Conservation (phyloP, 2,113 vertebrate species). For the Hemiscyllium ocellatum region DNA sequence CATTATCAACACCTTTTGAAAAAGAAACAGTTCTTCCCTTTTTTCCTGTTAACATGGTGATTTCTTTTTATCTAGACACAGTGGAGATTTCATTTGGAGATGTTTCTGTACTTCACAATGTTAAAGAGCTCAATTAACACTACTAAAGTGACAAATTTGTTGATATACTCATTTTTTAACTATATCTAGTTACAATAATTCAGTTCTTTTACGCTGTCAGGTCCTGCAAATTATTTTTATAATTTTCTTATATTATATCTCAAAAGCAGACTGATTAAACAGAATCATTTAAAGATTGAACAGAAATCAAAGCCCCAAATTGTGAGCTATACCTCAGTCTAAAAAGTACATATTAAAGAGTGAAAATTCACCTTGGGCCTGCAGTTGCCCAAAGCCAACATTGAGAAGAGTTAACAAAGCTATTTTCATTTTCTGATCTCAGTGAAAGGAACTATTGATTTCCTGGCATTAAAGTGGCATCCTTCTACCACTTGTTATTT, state of each 20-base stretch:
- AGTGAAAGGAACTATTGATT: neutral
- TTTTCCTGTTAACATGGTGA: neutral
- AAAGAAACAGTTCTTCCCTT: neutral
- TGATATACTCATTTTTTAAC: neutral
- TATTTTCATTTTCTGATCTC: neutral
- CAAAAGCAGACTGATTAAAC: neutral
- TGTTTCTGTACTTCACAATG: neutral
- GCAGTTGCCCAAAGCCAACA: neutral
- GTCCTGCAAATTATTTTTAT: neutral
- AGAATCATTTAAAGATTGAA: neutral
- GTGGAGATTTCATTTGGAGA: neutral
- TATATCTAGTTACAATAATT: neutral
- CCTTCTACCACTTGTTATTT: neutral
- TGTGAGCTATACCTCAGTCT: neutral
- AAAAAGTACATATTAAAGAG: neutral
- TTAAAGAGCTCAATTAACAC: conserved; percentile 27
- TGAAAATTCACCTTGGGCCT: neutral
- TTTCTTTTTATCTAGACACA: neutral
- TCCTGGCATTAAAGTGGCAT: neutral
- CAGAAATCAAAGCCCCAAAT: neutral
- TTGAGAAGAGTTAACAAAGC: neutral
- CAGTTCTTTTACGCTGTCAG: neutral
- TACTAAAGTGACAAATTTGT: neutral
- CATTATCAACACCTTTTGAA: conserved; percentile 6
- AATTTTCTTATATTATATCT: neutral